A percentile compares a stretch with the other conserved stretches of the same genome.
These are phyloP conservation scores for Carettochelys insculpta DNA, from an alignment of 2,113 vertebrate species.

Conservation along the genomic window DNA sequence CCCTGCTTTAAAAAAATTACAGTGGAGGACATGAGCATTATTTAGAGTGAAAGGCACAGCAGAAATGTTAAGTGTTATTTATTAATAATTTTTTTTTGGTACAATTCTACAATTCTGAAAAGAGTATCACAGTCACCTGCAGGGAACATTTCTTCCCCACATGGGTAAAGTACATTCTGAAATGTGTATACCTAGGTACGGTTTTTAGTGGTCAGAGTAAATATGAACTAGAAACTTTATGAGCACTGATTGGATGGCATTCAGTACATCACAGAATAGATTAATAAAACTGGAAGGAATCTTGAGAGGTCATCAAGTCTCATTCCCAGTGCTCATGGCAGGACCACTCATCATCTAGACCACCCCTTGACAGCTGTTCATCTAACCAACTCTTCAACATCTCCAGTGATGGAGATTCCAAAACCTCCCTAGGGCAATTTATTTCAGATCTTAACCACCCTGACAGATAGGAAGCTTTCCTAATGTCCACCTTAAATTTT, in stretches of 20 bases:
- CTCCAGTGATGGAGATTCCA: too few relatives aligned
- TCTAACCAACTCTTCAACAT: too few relatives aligned
- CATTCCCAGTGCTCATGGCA: too few relatives aligned
- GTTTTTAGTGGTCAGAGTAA: not conserved
- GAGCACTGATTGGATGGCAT: not conserved
- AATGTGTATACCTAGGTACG: not conserved
- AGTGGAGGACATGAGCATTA: conserved; percentile 45
- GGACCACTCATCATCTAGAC: too few relatives aligned
- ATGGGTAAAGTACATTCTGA: not conserved
- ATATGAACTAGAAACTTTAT: not conserved
- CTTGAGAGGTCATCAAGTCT: too few relatives aligned
- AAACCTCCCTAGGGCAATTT: too few relatives aligned
- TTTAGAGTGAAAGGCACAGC: conserved; percentile 59
- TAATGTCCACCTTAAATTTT: too few relatives aligned
- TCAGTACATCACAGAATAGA: too few relatives aligned
- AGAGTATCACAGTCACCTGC: conserved; percentile 49
- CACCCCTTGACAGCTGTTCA: too few relatives aligned
- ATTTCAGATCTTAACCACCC: too few relatives aligned
- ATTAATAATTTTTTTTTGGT: not conserved
- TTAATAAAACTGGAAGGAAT: too few relatives aligned
- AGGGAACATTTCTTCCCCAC: conserved; percentile 45
- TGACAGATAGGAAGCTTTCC: too few relatives aligned
- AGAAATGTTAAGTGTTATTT: conserved; percentile 61
- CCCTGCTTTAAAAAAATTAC: not conserved
- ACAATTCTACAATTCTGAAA: conserved; percentile 58